phyloP scores from a whole-genome alignment of 2,797 vertebrate genomes.

The Garrulus glandarius region DNA sequence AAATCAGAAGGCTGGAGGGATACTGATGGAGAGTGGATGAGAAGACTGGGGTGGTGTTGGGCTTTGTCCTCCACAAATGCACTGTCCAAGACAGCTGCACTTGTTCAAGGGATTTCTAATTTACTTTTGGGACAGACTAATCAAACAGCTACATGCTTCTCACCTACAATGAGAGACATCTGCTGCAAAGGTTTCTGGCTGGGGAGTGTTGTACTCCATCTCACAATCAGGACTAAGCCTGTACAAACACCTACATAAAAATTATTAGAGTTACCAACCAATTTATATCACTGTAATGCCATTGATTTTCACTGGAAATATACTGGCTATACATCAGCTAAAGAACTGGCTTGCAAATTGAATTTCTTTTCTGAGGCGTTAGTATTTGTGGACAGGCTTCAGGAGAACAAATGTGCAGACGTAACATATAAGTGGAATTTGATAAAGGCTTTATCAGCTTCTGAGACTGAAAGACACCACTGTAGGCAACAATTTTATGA shows the following conservation, averaged over 20 bases:
- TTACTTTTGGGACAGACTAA: background rate
- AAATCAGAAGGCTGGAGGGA: background rate
- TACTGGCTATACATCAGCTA: background rate
- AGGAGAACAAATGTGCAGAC: background rate
- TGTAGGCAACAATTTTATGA: background rate
- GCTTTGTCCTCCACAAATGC: background rate
- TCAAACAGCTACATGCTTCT: background rate
- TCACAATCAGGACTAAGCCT: background rate
- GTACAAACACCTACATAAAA: background rate
- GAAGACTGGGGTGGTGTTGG: background rate
- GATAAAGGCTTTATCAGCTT: background rate
- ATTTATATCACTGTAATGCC: background rate
- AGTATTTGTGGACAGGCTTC: background rate
- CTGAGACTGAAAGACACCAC: background rate
- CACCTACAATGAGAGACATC: background rate
- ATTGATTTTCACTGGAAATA: background rate
- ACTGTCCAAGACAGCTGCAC: background rate
- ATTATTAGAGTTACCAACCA: background rate
- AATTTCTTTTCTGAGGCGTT: background rate
- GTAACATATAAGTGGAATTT: background rate
- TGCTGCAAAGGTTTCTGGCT: background rate
- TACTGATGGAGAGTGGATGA: background rate
- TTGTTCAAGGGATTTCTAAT: background rate
- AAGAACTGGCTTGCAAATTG: background rate
- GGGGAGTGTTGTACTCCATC: fast-evolving